Conservation (phyloP, 2,888 invertebrate species). For the Mythimna impura region DNA sequence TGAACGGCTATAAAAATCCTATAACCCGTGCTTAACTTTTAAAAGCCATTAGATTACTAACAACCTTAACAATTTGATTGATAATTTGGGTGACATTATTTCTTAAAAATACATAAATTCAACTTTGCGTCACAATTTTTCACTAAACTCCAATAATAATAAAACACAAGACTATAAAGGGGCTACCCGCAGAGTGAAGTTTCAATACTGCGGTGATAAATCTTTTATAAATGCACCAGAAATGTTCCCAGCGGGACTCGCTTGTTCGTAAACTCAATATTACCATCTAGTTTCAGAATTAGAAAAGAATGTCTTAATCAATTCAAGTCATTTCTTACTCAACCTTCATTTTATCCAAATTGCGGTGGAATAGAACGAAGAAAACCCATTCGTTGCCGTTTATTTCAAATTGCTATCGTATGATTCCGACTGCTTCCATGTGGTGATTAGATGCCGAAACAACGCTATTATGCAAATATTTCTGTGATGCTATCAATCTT, state of each 20-base stretch:
- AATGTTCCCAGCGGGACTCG: conserved; percentile 72
- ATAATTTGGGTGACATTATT: conserved; percentile 33
- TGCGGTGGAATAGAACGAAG: conserved; percentile 46
- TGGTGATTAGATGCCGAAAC: conserved; percentile 64
- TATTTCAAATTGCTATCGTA: conserved; percentile 62
- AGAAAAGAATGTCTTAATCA: conserved; percentile 72
- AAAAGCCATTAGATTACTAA: not conserved
- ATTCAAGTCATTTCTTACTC: conserved; percentile 68
- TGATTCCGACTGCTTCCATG: conserved; percentile 53
- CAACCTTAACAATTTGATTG: conserved; percentile 26
- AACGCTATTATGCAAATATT: conserved; percentile 75
- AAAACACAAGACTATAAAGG: conserved; percentile 68
- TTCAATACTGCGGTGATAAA: conserved; percentile 74
- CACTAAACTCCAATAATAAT: conserved; percentile 65
- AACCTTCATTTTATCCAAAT: conserved; percentile 63
- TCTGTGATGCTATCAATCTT: conserved; percentile 69
- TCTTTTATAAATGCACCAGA: conserved; percentile 73
- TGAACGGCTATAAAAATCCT: not conserved
- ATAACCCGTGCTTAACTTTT: not conserved
- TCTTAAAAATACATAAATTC: conserved; percentile 29
- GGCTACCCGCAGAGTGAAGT: conserved; percentile 70
- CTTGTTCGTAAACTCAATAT: conserved; percentile 71
- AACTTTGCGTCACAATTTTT: conserved; percentile 47
- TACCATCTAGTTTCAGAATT: conserved; percentile 70
- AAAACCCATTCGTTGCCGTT: conserved; percentile 66